Evolutionary conservation across 2,888 invertebrate genomes (phyloP).

Genomic region (Pristionchus maxplancki): DNA sequence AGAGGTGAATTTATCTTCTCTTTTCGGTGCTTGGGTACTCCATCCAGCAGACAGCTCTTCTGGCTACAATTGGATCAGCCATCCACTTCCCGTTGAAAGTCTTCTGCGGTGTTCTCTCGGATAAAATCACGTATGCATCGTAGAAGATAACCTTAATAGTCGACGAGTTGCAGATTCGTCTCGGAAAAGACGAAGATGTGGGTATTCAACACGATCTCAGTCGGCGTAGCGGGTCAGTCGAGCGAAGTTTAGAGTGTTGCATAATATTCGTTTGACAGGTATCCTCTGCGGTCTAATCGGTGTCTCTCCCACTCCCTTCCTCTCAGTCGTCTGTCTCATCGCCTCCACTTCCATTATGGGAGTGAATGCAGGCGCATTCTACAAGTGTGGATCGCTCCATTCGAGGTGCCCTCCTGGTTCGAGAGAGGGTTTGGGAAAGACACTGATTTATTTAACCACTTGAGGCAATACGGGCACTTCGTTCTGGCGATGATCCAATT

Average conservation of each 20-base stretch:
- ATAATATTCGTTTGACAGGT: not conserved
- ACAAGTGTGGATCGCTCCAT: constrained; percentile 72
- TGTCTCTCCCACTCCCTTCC: constrained; percentile 2
- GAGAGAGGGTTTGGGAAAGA: not conserved
- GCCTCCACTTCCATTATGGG: constrained; percentile 59
- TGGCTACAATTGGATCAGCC: constrained; percentile 49
- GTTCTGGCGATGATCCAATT: constrained; percentile 72
- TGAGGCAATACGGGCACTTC: constrained; percentile 69
- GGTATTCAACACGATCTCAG: constrained; percentile 69
- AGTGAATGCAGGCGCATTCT: constrained; percentile 74
- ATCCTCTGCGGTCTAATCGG: constrained; percentile 50
- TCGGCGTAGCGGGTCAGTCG: constrained; percentile 63
- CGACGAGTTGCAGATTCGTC: constrained; percentile 54
- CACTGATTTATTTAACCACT: not conserved
- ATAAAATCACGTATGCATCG: constrained; percentile 48
- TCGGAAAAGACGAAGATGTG: constrained; percentile 64
- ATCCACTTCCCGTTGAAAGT: constrained; percentile 51
- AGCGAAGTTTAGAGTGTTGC: no score
- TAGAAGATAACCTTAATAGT: no score
- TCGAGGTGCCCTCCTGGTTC: constrained; percentile 56
- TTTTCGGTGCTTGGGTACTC: constrained; percentile 46
- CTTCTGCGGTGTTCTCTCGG: constrained; percentile 41
- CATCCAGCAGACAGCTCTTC: not conserved
- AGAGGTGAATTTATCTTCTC: not conserved
- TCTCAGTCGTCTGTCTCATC: constrained; percentile 29